Evolutionary conservation across 2,888 invertebrate species (phyloP).

Genomic region (Ophraella communa): DNA sequence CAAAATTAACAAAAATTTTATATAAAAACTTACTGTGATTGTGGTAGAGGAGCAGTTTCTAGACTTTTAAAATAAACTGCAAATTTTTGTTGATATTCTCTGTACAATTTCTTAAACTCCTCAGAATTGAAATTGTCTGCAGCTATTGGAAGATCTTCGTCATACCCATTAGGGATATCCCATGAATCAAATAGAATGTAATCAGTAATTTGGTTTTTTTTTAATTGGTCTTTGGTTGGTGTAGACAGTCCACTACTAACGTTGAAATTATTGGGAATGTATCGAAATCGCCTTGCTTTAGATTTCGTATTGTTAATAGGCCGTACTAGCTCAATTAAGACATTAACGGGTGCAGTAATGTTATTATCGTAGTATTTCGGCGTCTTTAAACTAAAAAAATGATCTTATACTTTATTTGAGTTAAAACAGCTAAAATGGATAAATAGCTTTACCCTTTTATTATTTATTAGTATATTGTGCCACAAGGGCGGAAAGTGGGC

Average conservation of each 20-base stretch:
- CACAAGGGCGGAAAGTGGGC: no score
- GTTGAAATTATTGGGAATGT: constrained; percentile 65
- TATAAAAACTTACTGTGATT: neutral
- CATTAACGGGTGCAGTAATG: constrained; percentile 69
- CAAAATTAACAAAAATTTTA: no score
- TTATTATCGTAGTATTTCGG: constrained; percentile 75
- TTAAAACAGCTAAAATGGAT: no score
- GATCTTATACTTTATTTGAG: no score
- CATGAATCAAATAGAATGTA: neutral
- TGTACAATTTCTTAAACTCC: constrained; percentile 50
- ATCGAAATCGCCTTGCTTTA: constrained; percentile 71
- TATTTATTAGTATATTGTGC: no score
- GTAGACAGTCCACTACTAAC: no score
- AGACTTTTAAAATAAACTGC: neutral
- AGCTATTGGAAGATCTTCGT: constrained; percentile 48
- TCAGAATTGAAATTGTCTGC: constrained; percentile 48
- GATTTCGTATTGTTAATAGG: constrained; percentile 75
- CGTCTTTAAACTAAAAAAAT: constrained; percentile 65
- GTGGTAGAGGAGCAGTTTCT: constrained; percentile 19
- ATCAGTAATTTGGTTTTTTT: constrained; percentile 6
- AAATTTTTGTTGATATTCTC: constrained; percentile 13
- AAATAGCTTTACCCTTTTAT: no score
- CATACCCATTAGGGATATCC: constrained; percentile 33
- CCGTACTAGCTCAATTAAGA: constrained; percentile 77
- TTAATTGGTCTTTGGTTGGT: constrained; percentile 24